Conservation (phyloP, 2,797 vertebrate genomes). For the Podarcis siculus region DNA sequence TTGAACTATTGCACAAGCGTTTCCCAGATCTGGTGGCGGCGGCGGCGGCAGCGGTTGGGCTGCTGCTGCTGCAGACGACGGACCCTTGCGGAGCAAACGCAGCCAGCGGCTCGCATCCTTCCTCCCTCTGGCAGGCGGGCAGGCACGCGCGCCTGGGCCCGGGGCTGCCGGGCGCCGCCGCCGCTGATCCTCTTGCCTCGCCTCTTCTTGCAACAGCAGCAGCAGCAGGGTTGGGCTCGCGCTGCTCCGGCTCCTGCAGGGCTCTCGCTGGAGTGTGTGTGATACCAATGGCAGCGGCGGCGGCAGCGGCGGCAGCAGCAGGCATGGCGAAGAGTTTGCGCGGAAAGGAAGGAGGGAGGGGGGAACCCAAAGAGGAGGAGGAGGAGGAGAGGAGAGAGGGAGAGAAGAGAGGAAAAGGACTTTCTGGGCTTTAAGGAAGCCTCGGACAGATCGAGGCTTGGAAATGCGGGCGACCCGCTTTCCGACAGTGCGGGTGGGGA, state of each 20-base stretch:
- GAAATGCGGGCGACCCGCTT: not conserved
- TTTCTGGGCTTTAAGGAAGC: not conserved
- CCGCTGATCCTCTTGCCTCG: not conserved
- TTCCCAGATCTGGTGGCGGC: constrained; percentile 48
- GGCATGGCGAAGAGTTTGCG: constrained; percentile 14
- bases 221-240: constrained; percentile 48
- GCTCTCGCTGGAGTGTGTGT: constrained; percentile 45
- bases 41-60: constrained; percentile 51
- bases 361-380: constrained; percentile 22
- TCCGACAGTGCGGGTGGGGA: not conserved
- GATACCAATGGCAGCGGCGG: not conserved
- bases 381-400: not conserved
- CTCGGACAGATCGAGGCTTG: not conserved
- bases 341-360: not conserved
- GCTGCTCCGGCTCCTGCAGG: constrained; percentile 46
- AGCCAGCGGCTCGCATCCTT: constrained; percentile 10
- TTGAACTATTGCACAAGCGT: not conserved
- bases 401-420: constrained; percentile 1
- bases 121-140: not conserved
- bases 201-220: not conserved
- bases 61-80: constrained; percentile 32
- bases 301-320: not conserved
- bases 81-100: not conserved
- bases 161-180: not conserved
- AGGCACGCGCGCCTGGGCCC: not conserved